These are phyloP conservation scores for Brachycybe producta DNA, from an alignment of 2,888 invertebrate species.

Conservation along the genomic window DNA sequence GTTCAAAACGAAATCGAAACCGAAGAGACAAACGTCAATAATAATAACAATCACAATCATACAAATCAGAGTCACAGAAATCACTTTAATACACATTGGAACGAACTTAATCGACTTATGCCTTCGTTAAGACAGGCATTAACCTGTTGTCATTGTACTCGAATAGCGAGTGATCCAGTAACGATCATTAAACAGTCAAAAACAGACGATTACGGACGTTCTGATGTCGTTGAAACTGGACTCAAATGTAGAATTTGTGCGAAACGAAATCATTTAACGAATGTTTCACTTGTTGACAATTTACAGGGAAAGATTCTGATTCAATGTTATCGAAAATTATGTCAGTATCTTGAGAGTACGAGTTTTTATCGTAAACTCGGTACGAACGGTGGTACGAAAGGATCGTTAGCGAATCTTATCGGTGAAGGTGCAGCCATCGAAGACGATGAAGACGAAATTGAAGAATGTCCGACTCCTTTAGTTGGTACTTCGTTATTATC, in stretches of 20 bases:
- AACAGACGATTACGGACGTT: no score
- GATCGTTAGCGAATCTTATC: not conserved
- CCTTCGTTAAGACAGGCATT: not conserved
- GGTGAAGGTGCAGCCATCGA: conserved; percentile 1
- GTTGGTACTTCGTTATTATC: not conserved
- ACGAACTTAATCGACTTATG: not conserved
- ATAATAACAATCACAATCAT: no score
- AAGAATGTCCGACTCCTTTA: not conserved
- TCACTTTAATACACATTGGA: not conserved
- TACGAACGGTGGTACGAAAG: conserved; percentile 1
- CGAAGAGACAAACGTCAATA: not conserved
- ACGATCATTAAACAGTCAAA: not conserved
- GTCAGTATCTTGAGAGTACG: conserved; percentile 2
- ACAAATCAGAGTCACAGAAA: no score
- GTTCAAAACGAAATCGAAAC: not conserved
- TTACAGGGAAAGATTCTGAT: not conserved
- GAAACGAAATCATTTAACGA: no score
- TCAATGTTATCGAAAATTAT: conserved; percentile 3
- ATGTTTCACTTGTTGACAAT: not conserved
- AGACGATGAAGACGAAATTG: not conserved
- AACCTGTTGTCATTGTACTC: not conserved
- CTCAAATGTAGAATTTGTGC: not conserved
- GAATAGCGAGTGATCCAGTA: not conserved
- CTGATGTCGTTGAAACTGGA: not conserved
- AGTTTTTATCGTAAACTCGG: conserved; percentile 5